phyloP scores from a whole-genome alignment of 2,888 invertebrate genomes.

The Saturnia japonica region DNA sequence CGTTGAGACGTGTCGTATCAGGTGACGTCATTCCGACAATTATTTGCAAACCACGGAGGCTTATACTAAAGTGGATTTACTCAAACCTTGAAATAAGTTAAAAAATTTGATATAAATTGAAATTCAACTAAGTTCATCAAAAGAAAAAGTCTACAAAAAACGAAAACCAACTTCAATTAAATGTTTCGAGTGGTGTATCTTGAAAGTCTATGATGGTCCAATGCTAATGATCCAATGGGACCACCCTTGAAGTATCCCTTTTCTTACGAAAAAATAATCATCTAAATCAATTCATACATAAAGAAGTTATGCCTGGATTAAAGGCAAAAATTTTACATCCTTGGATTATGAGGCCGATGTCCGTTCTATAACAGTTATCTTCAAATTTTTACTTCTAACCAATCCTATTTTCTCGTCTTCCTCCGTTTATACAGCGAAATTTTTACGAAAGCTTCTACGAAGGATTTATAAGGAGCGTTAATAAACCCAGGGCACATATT shows the following conservation, averaged over 20 bases:
- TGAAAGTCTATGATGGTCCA: too few relatives aligned
- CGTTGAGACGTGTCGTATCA: conserved; percentile 34
- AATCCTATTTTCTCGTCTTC: not conserved
- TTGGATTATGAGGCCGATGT: not conserved
- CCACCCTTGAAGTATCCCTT: too few relatives aligned
- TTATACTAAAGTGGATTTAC: conserved; percentile 5
- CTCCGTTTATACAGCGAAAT: not conserved
- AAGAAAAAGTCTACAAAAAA: too few relatives aligned
- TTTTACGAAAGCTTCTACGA: not conserved
- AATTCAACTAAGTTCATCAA: not conserved
- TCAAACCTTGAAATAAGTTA: not conserved
- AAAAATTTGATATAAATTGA: not conserved
- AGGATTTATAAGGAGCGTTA: not conserved
- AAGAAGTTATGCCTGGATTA: too few relatives aligned
- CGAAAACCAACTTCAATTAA: too few relatives aligned
- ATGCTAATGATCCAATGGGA: too few relatives aligned
- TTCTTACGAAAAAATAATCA: too few relatives aligned
- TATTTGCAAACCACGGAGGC: conserved; percentile 31
- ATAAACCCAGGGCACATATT: not conserved
- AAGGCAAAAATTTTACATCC: not conserved
- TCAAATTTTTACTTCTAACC: not conserved
- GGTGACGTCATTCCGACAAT: conserved; percentile 49
- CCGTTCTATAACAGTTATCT: not conserved
- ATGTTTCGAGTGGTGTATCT: too few relatives aligned
- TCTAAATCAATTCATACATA: too few relatives aligned